Evolutionary conservation across 2,797 vertebrate species (phyloP).

Genomic region (Spea hammondii): DNA sequence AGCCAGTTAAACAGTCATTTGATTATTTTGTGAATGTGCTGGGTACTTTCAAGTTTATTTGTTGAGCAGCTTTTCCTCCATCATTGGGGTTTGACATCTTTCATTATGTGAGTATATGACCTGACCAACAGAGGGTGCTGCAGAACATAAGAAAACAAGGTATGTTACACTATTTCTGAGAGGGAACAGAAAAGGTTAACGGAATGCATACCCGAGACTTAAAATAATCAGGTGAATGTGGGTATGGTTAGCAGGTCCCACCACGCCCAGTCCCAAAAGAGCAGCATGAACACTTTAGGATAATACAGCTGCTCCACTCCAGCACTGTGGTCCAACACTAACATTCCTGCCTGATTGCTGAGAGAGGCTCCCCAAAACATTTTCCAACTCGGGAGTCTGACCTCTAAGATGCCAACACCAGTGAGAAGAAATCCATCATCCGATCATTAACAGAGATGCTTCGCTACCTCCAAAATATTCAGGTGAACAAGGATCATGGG

Average conservation of each 20-base stretch:
- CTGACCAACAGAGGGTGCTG: conserved; percentile 29
- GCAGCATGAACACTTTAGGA: conserved; percentile 65
- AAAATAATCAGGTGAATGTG: conserved; percentile 61
- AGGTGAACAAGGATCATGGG: neutral
- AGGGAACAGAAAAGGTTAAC: conserved; percentile 25
- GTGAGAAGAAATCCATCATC: conserved; percentile 47
- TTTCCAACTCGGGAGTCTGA: conserved; percentile 73
- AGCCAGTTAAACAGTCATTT: too few relatives aligned
- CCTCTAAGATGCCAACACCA: conserved; percentile 60
- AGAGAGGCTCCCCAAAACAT: conserved; percentile 66
- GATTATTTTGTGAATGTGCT: too few relatives aligned
- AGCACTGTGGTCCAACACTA: conserved; percentile 69
- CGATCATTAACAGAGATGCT: conserved; percentile 14
- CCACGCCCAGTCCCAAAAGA: conserved; percentile 63
- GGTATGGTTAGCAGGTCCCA: conserved; percentile 63
- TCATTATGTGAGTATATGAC: too few relatives aligned
- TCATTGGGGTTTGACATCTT: too few relatives aligned
- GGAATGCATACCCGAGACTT: conserved; percentile 26
- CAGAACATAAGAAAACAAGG: neutral
- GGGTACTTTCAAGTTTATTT: too few relatives aligned
- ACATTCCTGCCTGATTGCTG: conserved; percentile 70
- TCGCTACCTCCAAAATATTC: neutral
- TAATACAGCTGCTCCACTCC: conserved; percentile 68
- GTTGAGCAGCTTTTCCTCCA: too few relatives aligned
- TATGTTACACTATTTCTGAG: neutral